Percentiles rank a stretch among this genome's conserved stretches.
These are phyloP conservation scores for Brachirus orientalis DNA, from an alignment of 2,113 vertebrate genomes.

Conservation along the genomic window DNA sequence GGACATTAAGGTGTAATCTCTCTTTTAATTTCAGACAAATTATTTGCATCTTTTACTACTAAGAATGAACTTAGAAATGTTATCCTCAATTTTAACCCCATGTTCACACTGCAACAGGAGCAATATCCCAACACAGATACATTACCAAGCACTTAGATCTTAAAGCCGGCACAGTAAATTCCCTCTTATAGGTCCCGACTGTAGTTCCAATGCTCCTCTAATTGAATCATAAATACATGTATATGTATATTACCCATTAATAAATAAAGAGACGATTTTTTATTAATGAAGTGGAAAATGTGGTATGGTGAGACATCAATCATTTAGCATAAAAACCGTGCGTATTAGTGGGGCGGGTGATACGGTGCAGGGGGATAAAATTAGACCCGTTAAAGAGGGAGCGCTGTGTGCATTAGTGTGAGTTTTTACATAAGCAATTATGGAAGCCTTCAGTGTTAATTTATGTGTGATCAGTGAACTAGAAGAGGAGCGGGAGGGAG, in stretches of 20 bases:
- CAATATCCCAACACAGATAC: conserved; percentile 38
- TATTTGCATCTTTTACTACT: background rate
- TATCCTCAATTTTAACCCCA: background rate
- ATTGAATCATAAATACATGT: conserved; percentile 82
- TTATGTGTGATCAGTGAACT: conserved; percentile 81
- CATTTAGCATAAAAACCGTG: conserved; percentile 79
- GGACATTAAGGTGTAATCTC: too few species aligned
- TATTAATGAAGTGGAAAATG: conserved; percentile 84
- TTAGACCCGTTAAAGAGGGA: conserved; percentile 79
- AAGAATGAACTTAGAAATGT: background rate
- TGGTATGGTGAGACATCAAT: conserved; percentile 79
- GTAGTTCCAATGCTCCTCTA: conserved; percentile 58
- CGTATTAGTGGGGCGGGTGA: conserved; percentile 73
- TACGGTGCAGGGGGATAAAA: conserved; percentile 75
- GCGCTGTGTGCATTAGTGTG: conserved; percentile 75
- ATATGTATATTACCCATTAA: conserved; percentile 79
- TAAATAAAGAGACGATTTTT: conserved; percentile 81
- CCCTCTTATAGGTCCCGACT: conserved; percentile 64
- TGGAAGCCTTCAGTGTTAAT: conserved; percentile 83
- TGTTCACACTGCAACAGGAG: conserved; percentile 31
- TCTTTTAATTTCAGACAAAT: too few species aligned
- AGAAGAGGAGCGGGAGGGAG: conserved; percentile 30
- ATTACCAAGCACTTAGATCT: conserved; percentile 66
- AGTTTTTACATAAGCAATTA: conserved; percentile 84
- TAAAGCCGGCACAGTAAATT: conserved; percentile 57